Evolutionary conservation across 2,113 vertebrate genomes (phyloP), one percentile per base, ranked within the genome.

Genomic region (Canis aureus): DNA sequence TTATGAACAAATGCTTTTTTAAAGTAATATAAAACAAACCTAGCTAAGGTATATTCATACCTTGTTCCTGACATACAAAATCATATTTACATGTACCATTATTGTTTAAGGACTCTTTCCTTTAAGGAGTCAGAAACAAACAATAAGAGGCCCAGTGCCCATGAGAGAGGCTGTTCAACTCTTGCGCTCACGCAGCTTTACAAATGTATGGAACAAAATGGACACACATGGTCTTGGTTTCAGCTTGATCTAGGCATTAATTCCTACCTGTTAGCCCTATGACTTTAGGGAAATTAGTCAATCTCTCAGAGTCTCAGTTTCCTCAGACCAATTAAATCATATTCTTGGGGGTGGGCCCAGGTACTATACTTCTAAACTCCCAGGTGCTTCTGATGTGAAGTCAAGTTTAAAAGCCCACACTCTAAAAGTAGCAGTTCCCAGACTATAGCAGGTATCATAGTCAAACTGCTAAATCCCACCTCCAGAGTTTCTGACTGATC

Each of bases 1-100:
- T 97, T 95, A 88, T 12, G 90, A 94, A 91, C 32, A 84, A 64
- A 92, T 55, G 2, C 16, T 35, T 87, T 55, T 85, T 71, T 15
- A 32, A 62, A 81, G 43, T 60, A 62, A 74, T 35, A 57, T 59
- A 82, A 83, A 91, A 15, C 22, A 88, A 59, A 62, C 23, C 67
- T 32, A 73, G 11, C 32, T 55, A 78, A 84, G 38, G 32, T 89
- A 27, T 32, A 69, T 81, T 76, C 12, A 74, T 43, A 62, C 0
- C 27, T 83, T 80, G 19, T 15, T 92, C 25, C 25, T 17, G 5
- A 85, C 19, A 10, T 90, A 19, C 27, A 53, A 79, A 88, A 19
- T 66, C 76, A 38, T 22, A 88, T 66, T 57, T 83, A 27, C 43
- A 86, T 69, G 8, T 15, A 15, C 22, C 19, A 62, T 49, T 71